Conservation (phyloP, 2,797 vertebrate species). For the Neopelma chrysocephalum region DNA sequence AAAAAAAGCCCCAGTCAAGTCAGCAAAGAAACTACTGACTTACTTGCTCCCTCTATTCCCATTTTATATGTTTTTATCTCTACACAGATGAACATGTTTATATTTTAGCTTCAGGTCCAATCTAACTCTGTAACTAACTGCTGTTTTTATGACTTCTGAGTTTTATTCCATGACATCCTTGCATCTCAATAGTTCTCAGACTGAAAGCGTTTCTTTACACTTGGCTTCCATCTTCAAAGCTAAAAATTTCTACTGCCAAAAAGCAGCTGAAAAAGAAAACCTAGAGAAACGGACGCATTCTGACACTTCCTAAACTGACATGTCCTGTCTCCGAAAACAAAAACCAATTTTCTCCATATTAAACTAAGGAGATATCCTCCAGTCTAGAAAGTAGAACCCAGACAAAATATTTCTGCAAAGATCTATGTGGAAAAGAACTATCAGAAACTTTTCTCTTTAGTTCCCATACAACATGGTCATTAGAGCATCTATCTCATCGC, state of each 20-base stretch:
- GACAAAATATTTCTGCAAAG: not conserved
- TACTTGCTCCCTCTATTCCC: not conserved
- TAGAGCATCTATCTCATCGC: not conserved
- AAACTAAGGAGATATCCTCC: not conserved
- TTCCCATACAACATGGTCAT: rapidly evolving
- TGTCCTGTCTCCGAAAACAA: not conserved
- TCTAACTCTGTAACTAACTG: not conserved
- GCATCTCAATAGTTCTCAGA: not conserved
- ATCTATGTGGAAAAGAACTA: not conserved
- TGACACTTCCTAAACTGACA: not conserved
- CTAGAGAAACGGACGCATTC: not conserved
- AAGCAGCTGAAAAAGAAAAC: not conserved
- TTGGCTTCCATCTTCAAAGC: not conserved
- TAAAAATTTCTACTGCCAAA: not conserved
- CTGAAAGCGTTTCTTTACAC: not conserved
- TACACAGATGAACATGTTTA: not conserved
- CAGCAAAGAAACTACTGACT: not conserved
- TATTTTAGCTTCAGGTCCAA: not conserved
- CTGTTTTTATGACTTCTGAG: not conserved
- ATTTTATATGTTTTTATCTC: not conserved
- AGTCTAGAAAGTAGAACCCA: not conserved
- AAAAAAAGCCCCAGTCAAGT: rapidly evolving
- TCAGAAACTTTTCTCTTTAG: not conserved
- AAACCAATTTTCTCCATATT: not conserved
- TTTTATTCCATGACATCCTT: not conserved